Conservation (phyloP, 2,113 vertebrate species). For the Melanotaenia duboulayi region DNA sequence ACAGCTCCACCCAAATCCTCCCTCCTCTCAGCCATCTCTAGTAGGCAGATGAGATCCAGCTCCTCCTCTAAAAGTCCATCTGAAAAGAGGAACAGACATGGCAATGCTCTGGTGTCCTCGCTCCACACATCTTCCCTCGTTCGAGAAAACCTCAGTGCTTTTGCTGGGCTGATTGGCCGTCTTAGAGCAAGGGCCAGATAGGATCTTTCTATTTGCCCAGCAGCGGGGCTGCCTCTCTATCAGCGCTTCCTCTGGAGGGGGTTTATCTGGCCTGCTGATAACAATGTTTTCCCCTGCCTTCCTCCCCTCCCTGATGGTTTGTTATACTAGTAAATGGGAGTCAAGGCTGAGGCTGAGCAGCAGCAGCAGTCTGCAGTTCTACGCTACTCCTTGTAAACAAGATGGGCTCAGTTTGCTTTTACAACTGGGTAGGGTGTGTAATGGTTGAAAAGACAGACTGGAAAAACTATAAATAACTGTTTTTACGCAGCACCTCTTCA, state of each 20-base stretch:
- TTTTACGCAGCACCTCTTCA: conserved; percentile 29
- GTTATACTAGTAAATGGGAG: conserved; percentile 77
- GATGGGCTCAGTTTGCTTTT: conserved; percentile 68
- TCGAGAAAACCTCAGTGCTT: conserved; percentile 58
- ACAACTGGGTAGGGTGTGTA: conserved; percentile 32
- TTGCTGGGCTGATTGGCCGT: conserved; percentile 66
- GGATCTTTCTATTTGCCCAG: conserved; percentile 83
- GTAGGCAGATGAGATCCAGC: conserved; percentile 43
- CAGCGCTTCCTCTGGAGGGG: conserved; percentile 74
- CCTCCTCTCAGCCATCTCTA: conserved; percentile 36
- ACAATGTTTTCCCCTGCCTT: conserved; percentile 74
- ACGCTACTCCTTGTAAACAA: conserved; percentile 70
- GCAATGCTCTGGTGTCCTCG: conserved; percentile 56
- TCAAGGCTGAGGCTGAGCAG: conserved; percentile 59
- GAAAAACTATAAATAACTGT: neutral
- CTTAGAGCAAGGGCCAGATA: conserved; percentile 74
- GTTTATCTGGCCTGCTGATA: conserved; percentile 84
- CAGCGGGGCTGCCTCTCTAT: conserved; percentile 77
- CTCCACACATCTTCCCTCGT: conserved; percentile 47
- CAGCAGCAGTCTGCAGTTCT: conserved; percentile 63
- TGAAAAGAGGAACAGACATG: conserved; percentile 51
- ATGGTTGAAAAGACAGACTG: conserved; percentile 25
- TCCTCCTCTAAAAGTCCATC: conserved; percentile 55
- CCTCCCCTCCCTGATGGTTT: conserved; percentile 55
- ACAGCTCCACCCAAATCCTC: conserved; percentile 24